Evolutionary conservation across 2,797 vertebrate species (phyloP).

Genomic region (Schizopygopsis malacanthus): DNA sequence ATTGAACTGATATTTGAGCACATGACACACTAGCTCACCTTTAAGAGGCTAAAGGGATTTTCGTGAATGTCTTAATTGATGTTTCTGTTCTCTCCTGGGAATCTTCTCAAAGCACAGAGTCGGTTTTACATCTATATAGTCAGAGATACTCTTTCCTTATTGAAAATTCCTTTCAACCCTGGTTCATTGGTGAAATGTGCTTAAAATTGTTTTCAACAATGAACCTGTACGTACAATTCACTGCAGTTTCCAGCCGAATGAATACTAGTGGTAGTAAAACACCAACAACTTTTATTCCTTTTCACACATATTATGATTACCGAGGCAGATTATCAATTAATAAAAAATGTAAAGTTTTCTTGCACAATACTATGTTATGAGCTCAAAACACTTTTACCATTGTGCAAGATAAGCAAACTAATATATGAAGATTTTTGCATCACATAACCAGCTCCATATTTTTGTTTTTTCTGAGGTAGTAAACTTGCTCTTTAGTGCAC

Average conservation of each 20-base stretch:
- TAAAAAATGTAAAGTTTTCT: not conserved
- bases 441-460: not conserved
- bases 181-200: not conserved
- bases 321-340: no score
- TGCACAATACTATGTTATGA: not conserved
- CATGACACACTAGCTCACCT: not conserved
- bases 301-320: not conserved
- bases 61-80: not conserved
- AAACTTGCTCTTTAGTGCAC: not conserved
- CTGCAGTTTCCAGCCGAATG: not conserved
- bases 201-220: not conserved
- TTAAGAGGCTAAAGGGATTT: constrained; percentile 21
- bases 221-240: not conserved
- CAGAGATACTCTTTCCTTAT: not conserved
- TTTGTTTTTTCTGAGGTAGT: not conserved
- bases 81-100: not conserved
- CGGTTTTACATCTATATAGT: not conserved
- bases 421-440: not conserved
- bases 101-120: not conserved
- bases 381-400: not conserved
- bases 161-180: not conserved
- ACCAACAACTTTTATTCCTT: not conserved
- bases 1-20: not conserved
- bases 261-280: not conserved
- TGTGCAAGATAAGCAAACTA: not conserved